Base-by-base conservation (phyloP, 2,113 vertebrate species). In the Cervus canadensis region DNA sequence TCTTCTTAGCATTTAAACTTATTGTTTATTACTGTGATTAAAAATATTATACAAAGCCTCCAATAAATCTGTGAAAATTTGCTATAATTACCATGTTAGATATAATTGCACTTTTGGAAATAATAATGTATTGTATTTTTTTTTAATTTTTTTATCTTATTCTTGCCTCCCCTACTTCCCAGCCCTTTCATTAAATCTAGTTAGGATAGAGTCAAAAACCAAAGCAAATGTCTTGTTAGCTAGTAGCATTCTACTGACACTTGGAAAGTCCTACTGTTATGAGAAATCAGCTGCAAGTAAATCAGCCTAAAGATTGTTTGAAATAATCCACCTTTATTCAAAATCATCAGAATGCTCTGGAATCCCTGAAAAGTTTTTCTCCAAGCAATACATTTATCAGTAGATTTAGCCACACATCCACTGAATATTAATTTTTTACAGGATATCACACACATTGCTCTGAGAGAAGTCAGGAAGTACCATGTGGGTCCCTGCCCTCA, bases 21-120 rank as follows among this genome's bases (percentile, higher is more conserved):
- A 62, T 19, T 64, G n/a, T 43, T 87, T 94, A 91, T 82, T 86
- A 78, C 21, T 67, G 33, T 48, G 91, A 74, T 87, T 95, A 78
- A 94, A 97, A 87, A 91, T 67, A 94, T 87, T 89, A 71, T 12
- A 54, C 43, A 50, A 33, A 60, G 17, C 12, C 7, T 81, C 79
- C 25, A 97, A 50, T 81, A 95, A 92, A 40, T 93, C 78, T 78
- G 13, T 54, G 33, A 87, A 95, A 71, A 25, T 78, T 56, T 92
- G 5, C 64, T 92, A 86, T 96, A 74, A 94, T 96, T 84, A 64
- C 7, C 60, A 82, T 36, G 30, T 56, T 84, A 90, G 81, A 54
- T 78, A 90, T 28, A 92, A 96, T 95, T 96, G 91, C 88, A 64
- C 52, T 76, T 91, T 84, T 78, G 54, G 57, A 93, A 91, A 91